phyloP scores from a whole-genome alignment of 2,113 vertebrate genomes.

The Casuarius casuarius region DNA sequence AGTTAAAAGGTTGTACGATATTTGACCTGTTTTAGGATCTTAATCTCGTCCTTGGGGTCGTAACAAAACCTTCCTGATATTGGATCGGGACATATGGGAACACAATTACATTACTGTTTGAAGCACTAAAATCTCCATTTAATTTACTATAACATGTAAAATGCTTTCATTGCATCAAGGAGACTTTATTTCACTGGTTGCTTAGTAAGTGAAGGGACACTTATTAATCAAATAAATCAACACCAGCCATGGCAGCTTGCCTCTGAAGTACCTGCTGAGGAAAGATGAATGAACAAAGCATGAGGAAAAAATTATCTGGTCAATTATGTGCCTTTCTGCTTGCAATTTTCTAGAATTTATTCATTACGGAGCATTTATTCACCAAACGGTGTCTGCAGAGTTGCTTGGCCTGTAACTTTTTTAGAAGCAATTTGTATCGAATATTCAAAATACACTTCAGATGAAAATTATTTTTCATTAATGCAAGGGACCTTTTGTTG shows the following conservation, averaged over 20 bases:
- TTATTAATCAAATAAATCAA: constrained; percentile 68
- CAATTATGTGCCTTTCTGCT: neutral
- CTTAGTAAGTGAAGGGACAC: neutral
- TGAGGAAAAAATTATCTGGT: constrained; percentile 39
- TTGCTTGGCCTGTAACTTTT: neutral
- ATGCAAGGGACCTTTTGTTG: neutral
- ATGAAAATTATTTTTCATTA: neutral
- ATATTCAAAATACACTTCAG: neutral
- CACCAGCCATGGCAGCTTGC: constrained; percentile 6
- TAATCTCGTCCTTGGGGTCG: no score
- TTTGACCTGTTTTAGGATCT: no score
- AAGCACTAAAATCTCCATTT: constrained; percentile 40
- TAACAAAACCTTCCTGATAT: no score
- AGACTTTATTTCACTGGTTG: neutral
- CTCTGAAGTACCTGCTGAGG: constrained; percentile 38
- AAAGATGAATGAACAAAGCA: constrained; percentile 36
- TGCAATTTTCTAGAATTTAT: constrained; percentile 2
- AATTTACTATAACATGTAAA: constrained; percentile 24
- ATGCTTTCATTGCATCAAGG: neutral
- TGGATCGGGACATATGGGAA: no score
- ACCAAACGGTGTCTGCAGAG: neutral
- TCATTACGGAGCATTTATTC: neutral
- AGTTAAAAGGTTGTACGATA: no score
- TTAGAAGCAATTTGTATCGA: neutral
- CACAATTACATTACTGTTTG: neutral